Evolutionary conservation across 2,888 invertebrate species (phyloP).

Genomic region (Pterobdella sp.): DNA sequence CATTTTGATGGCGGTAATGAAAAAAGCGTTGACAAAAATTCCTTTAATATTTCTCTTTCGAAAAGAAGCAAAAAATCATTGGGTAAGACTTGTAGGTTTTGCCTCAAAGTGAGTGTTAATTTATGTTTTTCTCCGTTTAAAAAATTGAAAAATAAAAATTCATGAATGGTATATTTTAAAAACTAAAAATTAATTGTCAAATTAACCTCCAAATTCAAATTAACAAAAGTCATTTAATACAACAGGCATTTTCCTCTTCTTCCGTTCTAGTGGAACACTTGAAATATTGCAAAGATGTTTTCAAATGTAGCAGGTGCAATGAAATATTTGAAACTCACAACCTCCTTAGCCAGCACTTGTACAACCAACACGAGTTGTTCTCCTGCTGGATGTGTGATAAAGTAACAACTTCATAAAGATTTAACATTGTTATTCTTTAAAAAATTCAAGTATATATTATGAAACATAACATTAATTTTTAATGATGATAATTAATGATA

Average conservation of each 20-base stretch:
- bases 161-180: too few relatives aligned
- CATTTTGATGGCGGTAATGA: too few relatives aligned
- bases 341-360: conserved; percentile 24
- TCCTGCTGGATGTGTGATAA: conserved; percentile 25
- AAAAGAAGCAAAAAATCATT: background rate
- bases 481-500: too few relatives aligned
- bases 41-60: background rate
- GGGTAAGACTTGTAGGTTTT: conserved; percentile 13
- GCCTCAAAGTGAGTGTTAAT: conserved; percentile 10
- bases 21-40: background rate
- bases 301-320: conserved; percentile 11
- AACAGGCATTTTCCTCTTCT: conserved; percentile 21
- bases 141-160: background rate
- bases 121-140: background rate
- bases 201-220: background rate
- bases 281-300: conserved; percentile 9
- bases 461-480: too few relatives aligned
- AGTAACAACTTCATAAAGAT: too few relatives aligned
- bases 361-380: conserved; percentile 16
- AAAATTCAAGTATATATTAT: too few relatives aligned
- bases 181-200: too few relatives aligned
- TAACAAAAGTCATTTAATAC: background rate
- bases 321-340: conserved; percentile 20
- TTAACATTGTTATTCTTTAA: too few relatives aligned
- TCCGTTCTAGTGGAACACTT: conserved; percentile 13